phyloP scores from a whole-genome alignment of 2,888 invertebrate species.

The Meloe dianella region DNA sequence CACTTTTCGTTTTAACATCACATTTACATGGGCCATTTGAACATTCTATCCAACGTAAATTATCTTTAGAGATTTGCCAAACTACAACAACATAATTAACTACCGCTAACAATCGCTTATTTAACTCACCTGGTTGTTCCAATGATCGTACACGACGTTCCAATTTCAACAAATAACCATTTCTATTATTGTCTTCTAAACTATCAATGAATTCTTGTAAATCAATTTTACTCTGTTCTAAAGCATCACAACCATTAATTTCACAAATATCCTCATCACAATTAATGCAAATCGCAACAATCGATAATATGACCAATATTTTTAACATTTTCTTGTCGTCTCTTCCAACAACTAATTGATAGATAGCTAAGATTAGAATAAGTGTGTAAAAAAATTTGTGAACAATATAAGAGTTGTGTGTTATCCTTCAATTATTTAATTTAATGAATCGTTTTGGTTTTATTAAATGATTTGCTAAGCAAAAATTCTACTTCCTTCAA shows the following conservation, averaged over 20 bases:
- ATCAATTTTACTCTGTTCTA: conserved; percentile 56
- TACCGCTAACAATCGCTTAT: background rate
- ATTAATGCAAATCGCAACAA: background rate
- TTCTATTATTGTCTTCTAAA: conserved; percentile 51
- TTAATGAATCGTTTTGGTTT: no score
- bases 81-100: conserved; percentile 58
- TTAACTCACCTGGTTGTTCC: conserved; percentile 69
- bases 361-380: background rate
- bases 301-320: background rate
- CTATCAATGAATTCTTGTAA: conserved; percentile 46
- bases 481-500: conserved; percentile 37
- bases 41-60: conserved; percentile 69
- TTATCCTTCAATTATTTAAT: conserved; percentile 27
- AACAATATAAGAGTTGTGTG: background rate
- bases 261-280: conserved; percentile 58
- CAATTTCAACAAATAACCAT: conserved; percentile 62
- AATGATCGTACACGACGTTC: conserved; percentile 71
- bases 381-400: background rate
- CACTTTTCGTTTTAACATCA: conserved; percentile 66
- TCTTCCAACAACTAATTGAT: background rate
- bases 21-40: conserved; percentile 71
- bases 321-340: conserved; percentile 11
- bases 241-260: conserved; percentile 64
- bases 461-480: conserved; percentile 42
- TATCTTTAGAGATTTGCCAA: conserved; percentile 68